Evolutionary conservation across 2,888 invertebrate species (phyloP).

Genomic region (Belgica antarctica): DNA sequence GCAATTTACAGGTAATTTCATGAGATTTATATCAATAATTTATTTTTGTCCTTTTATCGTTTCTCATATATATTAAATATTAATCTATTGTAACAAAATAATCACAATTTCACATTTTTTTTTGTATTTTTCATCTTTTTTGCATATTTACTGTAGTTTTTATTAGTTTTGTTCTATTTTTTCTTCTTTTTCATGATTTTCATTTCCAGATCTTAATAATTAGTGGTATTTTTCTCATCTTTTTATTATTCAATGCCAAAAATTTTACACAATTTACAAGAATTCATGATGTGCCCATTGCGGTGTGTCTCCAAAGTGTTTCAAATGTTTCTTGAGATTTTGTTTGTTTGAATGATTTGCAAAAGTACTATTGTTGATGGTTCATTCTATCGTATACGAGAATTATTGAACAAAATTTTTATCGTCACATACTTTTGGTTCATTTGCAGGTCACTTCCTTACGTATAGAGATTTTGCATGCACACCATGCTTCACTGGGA

Average conservation of each 20-base stretch:
- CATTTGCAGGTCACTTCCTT: not conserved
- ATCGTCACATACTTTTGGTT: not conserved
- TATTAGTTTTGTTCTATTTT: conserved; percentile 45
- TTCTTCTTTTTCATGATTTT: conserved; percentile 40
- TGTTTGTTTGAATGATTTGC: too few species aligned
- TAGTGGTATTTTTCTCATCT: conserved; percentile 47
- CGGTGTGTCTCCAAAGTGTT: not conserved
- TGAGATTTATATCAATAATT: conserved; percentile 49
- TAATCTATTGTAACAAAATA: conserved; percentile 47
- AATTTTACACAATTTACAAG: conserved; percentile 47
- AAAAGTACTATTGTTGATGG: not conserved
- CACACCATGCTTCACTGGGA: not conserved
- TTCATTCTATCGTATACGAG: not conserved
- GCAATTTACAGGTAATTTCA: conserved; percentile 27
- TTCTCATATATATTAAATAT: conserved; percentile 49
- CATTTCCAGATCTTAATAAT: conserved; percentile 37
- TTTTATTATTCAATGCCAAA: conserved; percentile 42
- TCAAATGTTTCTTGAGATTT: not conserved
- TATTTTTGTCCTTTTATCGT: conserved; percentile 47
- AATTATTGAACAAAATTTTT: not conserved
- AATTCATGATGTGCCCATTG: conserved; percentile 13
- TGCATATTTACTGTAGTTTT: conserved; percentile 33
- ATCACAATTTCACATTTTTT: conserved; percentile 47
- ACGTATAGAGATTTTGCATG: not conserved
- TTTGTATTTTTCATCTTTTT: conserved; percentile 40